phyloP scores from a whole-genome alignment of 1,140 invertebrate genomes.

The Sogatella furcifera region DNA sequence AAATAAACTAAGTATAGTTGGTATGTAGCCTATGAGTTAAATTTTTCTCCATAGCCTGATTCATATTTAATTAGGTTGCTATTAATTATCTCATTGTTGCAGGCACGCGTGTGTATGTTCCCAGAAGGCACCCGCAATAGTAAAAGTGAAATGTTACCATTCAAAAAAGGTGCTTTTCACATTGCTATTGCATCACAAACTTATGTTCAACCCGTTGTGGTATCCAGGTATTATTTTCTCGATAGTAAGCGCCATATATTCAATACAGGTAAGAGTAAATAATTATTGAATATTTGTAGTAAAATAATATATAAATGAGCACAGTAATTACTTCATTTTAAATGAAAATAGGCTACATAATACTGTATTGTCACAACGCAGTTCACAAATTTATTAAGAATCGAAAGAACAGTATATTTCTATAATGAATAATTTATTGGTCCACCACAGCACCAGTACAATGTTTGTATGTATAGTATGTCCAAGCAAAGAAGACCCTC shows the following conservation, averaged over 20 bases:
- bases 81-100: slow-evolving; percentile 24
- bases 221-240: slow-evolving; percentile 80
- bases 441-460: too few species aligned
- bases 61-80: not conserved
- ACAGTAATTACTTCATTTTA: too few species aligned
- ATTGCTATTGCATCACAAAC: slow-evolving; percentile 72
- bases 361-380: too few species aligned
- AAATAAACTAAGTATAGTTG: too few species aligned
- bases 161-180: slow-evolving; percentile 92
- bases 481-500: too few species aligned
- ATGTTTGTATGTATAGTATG: too few species aligned
- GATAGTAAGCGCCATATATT: slow-evolving; percentile 60
- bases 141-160: slow-evolving; percentile 54
- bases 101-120: slow-evolving; percentile 63
- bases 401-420: too few species aligned
- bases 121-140: slow-evolving; percentile 65
- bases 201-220: slow-evolving; percentile 78
- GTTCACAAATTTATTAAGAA: too few species aligned
- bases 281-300: not conserved
- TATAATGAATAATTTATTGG: too few species aligned
- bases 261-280: slow-evolving; percentile 46
- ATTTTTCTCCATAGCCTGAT: not conserved
- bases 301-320: not conserved
- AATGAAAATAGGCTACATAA: too few species aligned
- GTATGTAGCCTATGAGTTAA: too few species aligned